Evolutionary conservation across 2,113 vertebrate genomes (phyloP), one percentile per base, ranked within the genome.

Genomic region (Microtus ochrogaster): DNA sequence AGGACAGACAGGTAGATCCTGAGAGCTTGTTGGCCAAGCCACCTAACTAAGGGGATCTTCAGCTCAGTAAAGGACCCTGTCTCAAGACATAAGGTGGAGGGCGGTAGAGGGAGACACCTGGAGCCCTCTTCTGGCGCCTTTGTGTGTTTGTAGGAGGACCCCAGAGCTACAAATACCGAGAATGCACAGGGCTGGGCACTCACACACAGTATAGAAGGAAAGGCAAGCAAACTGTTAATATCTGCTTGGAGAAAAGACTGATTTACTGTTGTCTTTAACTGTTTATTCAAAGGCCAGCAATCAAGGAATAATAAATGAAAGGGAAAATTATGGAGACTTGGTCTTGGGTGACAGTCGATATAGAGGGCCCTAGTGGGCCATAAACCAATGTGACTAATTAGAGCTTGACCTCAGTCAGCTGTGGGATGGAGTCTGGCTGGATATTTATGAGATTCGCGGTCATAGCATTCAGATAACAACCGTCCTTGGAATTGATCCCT

Each of bases 341-440:
- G 86, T 78, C 49, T 12, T 87, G 58, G 70, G 76, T 88, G 49
- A 87, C 1, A 49, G 39, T 76, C 66, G 90, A 90, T 72, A 73
- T 93, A 95, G 92, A 87, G 81, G 88, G 39, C 55, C 84, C 72
- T 16, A 0, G 6, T 68, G 87, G 76, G 61, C n/a, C 61, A 65
- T 93, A 91, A 97, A 92, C 72, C 82, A 96, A 26, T 30, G 76
- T 73, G 77, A 49, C 84, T 91, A 96, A 77, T 96, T 94, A 90
- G 66, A 94, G 30, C 77, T 33, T 95, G 90, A 81, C 58, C 65
- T 91, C 49, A 77, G 28, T 94, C 90, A 81, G 49, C 90, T 92
- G 39, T 93, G 84, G 63, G 41, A 83, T 73, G n/a, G 65, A 94
- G 68, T 94, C 58, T 91, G 91, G 94, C 49, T 87, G 66, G 68